These are phyloP conservation scores for Pocillopora damicornis DNA, from an alignment of 64 coral and sea anemone genomes.

Conservation along the genomic window DNA sequence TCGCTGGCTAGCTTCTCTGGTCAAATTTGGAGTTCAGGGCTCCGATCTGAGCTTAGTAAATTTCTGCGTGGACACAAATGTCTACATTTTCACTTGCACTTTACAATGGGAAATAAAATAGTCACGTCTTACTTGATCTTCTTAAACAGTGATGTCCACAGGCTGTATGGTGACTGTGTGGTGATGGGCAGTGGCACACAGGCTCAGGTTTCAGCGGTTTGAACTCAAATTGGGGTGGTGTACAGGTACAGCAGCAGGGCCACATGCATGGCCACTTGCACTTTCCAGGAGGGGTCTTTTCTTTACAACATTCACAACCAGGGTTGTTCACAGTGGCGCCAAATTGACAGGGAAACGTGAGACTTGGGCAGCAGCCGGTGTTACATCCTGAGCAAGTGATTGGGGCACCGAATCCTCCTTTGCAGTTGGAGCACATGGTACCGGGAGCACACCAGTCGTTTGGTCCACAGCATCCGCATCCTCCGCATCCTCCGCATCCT, in stretches of 20 bases:
- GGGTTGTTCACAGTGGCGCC: conserved; percentile 68
- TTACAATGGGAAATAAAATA: too few relatives aligned
- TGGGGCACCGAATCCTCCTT: conserved; percentile 54
- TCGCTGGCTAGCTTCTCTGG: too few relatives aligned
- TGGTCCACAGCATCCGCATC: conserved; percentile 35
- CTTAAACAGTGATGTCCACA: conserved; percentile 37
- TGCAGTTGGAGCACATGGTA: conserved; percentile 33
- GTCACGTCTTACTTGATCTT: conserved; percentile 34
- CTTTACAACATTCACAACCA: conserved; percentile 58
- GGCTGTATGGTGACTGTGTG: conserved; percentile 37
- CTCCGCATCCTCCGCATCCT: background rate
- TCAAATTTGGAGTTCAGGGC: too few relatives aligned
- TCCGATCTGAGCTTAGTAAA: too few relatives aligned
- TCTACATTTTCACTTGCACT: too few relatives aligned
- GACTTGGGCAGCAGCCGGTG: conserved; percentile 33
- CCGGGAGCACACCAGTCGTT: conserved; percentile 63
- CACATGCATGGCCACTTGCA: conserved; percentile 79
- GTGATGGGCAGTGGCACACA: conserved; percentile 63
- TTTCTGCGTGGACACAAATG: too few relatives aligned
- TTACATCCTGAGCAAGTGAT: conserved; percentile 46
- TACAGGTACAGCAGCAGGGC: conserved; percentile 71
- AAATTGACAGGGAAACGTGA: conserved; percentile 65
- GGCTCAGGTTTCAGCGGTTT: conserved; percentile 67
- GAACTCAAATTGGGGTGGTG: conserved; percentile 65
- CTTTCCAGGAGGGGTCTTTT: conserved; percentile 56